Evolutionary conservation across 2,797 vertebrate genomes (phyloP).

Genomic region (Moxostoma hubbsi): DNA sequence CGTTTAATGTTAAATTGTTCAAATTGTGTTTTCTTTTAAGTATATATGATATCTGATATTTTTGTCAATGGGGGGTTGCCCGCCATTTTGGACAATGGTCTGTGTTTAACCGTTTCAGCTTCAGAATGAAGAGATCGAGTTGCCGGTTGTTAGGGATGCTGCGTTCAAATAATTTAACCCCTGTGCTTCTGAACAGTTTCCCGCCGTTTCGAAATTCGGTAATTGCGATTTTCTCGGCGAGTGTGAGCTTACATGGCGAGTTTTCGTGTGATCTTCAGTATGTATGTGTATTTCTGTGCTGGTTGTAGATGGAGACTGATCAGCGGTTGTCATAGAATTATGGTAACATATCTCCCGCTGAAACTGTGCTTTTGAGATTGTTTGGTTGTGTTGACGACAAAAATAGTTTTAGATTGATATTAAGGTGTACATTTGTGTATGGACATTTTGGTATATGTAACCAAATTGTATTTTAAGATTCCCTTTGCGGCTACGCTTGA

Average conservation of each 20-base stretch:
- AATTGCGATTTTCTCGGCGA: not conserved
- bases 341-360: too few relatives aligned
- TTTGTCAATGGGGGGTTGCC: conserved; percentile 31
- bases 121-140: not conserved
- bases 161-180: not conserved
- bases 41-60: not conserved
- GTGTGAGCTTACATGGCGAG: too few relatives aligned
- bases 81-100: conserved; percentile 63
- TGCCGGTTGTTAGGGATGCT: not conserved
- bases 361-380: fast-evolving
- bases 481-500: not conserved
- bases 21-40: not conserved
- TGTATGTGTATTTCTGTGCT: not conserved
- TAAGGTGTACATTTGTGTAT: too few relatives aligned
- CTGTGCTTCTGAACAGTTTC: not conserved
- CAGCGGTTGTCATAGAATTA: not conserved
- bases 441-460: too few relatives aligned
- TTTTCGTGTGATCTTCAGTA: not conserved
- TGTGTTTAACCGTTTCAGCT: not conserved
- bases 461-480: not conserved
- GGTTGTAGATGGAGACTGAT: not conserved
- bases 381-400: not conserved
- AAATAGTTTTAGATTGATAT: too few relatives aligned
- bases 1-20: too few relatives aligned
- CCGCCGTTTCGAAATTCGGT: conserved; percentile 34